Base-by-base conservation (phyloP, 2,113 vertebrate species). In the Turdus rufiventris region DNA sequence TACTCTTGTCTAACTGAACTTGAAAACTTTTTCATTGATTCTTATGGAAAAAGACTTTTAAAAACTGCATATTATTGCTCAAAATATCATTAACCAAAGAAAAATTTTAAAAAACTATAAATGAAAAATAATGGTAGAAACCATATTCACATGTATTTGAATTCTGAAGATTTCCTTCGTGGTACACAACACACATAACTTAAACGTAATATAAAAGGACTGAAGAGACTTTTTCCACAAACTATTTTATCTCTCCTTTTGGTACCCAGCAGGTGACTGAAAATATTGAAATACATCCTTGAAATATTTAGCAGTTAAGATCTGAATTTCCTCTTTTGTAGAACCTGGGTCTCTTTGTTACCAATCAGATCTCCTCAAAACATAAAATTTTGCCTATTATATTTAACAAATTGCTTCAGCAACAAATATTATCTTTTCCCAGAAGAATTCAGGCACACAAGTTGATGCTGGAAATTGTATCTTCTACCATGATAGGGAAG, bases 401-500 rank as follows among this genome's bases (percentile, higher is more conserved):
- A 85, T 88, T 94, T 83, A 93, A 71, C 54, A 94, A 95, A 72
- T 83, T 75, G 14, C 36, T 74, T 43, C 91, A 85, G 8, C 40
- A 88, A 71, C 78, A 95, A 91, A 56, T 65, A 81, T 57, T 92
- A 25, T 91, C 28, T 91, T 81, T 89, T 83, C 65, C 84, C 51
- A 76, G 83, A 72, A 92, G 25, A 92, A 91, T 43, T 48, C 74
- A 58, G 62, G 38, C 43, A 51, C 51, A 76, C 23, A 38, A 18
- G 21, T 42, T 65, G 61, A 36, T 57, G 18, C 8, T 68, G 18
- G 10, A 95, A 85, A 40, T 47, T 75, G 15, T 8, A 19, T 47
- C 95, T 88, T 84, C 81, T 72, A 3, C 25, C 71, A 58, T 42
- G 18, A 6, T 42, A 28, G 38, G 6, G 4, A 40, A 85, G 29